These are phyloP conservation scores for Thymallus thymallus DNA, from an alignment of 2,113 vertebrate species.

Conservation along the genomic window DNA sequence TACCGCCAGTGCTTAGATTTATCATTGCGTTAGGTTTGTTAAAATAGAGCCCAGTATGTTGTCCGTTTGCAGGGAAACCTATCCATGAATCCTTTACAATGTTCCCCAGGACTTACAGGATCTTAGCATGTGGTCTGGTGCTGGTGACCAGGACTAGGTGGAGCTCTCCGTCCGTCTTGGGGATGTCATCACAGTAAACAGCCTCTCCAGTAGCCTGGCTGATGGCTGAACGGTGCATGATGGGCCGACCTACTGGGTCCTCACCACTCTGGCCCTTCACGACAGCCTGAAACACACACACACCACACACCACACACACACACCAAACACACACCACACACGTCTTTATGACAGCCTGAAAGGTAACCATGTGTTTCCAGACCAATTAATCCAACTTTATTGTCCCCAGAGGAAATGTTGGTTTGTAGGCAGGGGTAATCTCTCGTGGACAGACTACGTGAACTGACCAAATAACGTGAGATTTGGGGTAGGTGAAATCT, in stretches of 20 bases:
- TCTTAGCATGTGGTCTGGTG: slow-evolving; percentile 81
- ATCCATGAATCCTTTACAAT: slow-evolving; percentile 51
- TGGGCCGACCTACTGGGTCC: slow-evolving; percentile 83
- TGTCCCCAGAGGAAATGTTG: no score
- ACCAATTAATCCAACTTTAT: no score
- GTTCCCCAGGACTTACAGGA: slow-evolving; percentile 67
- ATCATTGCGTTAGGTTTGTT: no score
- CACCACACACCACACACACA: no score
- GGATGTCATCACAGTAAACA: slow-evolving; percentile 85
- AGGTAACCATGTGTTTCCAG: no score
- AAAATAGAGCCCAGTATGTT: no score
- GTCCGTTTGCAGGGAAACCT: not conserved
- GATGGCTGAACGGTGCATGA: slow-evolving; percentile 84
- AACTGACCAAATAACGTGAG: no score
- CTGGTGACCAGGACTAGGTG: slow-evolving; percentile 84
- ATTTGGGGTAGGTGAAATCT: no score
- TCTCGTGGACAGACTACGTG: no score
- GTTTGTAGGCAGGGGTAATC: no score
- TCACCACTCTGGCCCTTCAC: slow-evolving; percentile 65
- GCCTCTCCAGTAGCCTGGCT: slow-evolving; percentile 89
- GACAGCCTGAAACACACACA: slow-evolving; percentile 52
- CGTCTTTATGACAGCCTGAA: slow-evolving; percentile 53
- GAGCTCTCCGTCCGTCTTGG: slow-evolving; percentile 79
- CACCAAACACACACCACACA: no score
- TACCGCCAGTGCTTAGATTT: no score